These are phyloP conservation scores for Eulemur coronatus DNA, from an alignment of 2,797 vertebrate genomes.

Conservation along the genomic window DNA sequence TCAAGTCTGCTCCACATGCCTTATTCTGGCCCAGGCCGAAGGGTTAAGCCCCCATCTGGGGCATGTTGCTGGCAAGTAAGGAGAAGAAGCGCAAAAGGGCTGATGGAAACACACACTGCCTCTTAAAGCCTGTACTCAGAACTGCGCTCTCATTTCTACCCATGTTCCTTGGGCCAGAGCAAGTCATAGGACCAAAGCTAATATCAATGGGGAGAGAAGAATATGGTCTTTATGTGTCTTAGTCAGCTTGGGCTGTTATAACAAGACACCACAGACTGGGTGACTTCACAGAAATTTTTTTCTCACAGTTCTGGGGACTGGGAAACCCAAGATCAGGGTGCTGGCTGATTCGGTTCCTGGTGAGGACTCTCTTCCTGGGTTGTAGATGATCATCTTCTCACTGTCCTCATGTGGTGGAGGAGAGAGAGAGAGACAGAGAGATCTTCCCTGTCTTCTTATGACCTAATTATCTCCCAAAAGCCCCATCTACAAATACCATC, in stretches of 20 bases:
- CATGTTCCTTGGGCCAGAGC: neutral
- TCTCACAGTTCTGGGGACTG: neutral
- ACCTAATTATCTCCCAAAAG: no score
- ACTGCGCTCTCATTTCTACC: neutral
- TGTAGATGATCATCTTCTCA: no score
- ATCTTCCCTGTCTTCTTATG: no score
- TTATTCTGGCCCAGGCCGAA: neutral
- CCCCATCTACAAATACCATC: no score
- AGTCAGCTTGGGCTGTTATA: neutral
- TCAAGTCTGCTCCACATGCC: neutral
- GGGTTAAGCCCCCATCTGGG: neutral
- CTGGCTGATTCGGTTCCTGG: no score
- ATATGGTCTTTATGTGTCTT: neutral
- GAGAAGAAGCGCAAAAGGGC: neutral
- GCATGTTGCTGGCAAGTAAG: neutral
- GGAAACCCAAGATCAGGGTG: no score
- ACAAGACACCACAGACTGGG: neutral
- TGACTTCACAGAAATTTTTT: neutral
- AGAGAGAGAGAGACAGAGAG: accelerated
- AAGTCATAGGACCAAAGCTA: neutral
- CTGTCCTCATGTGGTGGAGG: no score
- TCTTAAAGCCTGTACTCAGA: neutral
- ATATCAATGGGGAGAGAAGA: neutral
- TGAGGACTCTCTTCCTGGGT: no score
- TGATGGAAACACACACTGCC: neutral